Conservation (phyloP, 2,888 invertebrate species). For the Drepanosiphum platanoidis region DNA sequence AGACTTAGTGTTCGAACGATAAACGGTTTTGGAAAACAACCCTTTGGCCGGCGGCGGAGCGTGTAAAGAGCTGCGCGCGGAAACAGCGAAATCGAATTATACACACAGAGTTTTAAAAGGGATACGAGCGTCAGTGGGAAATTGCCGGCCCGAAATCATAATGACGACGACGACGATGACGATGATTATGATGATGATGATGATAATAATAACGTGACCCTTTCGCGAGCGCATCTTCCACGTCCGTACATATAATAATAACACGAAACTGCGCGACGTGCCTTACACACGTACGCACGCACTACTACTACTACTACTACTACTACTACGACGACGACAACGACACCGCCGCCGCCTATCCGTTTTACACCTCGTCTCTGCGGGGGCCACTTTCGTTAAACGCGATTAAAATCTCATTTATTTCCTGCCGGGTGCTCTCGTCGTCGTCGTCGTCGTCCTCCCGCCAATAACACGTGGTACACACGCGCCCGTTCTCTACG, state of each 20-base stretch:
- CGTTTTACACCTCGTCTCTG: constrained; percentile 43
- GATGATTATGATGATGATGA: constrained; percentile 9
- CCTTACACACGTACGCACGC: background rate
- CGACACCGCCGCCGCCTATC: background rate
- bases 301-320: background rate
- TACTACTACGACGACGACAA: background rate
- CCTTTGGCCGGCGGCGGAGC: constrained; percentile 59
- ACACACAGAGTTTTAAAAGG: constrained; percentile 34
- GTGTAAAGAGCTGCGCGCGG: constrained; percentile 38
- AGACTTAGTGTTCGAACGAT: constrained; percentile 52
- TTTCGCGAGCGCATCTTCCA: constrained; percentile 28
- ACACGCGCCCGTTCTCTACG: background rate
- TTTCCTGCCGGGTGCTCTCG: constrained; percentile 23
- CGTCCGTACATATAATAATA: background rate
- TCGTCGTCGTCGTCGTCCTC: background rate
- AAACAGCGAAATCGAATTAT: constrained; percentile 52
- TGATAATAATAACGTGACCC: constrained; percentile 29
- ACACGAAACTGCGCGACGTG: background rate
- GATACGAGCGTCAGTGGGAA: background rate
- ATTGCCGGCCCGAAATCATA: constrained; percentile 35
- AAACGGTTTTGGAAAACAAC: constrained; percentile 59
- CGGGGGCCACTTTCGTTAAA: constrained; percentile 50
- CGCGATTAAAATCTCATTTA: constrained; percentile 60
- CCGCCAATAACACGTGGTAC: background rate
- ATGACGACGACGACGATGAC: background rate